Evolutionary conservation across 2,797 vertebrate genomes (phyloP), one percentile per base, ranked within the genome.

Genomic region (Galago senegalensis): DNA sequence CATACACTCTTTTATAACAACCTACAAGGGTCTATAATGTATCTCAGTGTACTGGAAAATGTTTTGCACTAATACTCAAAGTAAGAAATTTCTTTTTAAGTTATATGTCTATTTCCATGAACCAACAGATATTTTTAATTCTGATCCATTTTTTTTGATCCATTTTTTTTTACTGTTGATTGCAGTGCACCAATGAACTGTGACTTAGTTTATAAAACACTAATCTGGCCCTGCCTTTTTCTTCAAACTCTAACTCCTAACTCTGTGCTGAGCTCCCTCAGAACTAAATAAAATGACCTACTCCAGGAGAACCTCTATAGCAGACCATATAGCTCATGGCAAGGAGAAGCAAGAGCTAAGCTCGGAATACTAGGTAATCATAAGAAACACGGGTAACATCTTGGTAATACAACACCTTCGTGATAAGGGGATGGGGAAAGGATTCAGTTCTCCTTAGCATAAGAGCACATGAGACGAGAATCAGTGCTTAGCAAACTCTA

Each of bases 51-150:
- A 79, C 70, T 10, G 63, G 29, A 82, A 83, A 56, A 25, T 65
- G 83, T 80, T 70, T 46, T 34, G 12, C n/a, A 53, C 23, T 21
- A 0, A 7, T 29, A 21, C 23, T 2, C 65, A 18, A 2, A 67
- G 29, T 34, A 85, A 80, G 43, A 87, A 93, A 90, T 63, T 29
- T 29, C n/a, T 79, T 93, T 90, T 89, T n/a, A 92, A 86, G 87
- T 70, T 25, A 72, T 81, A 65, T 40, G 29, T 93, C 34, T 75
- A 80, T 3, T 16, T 84, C 31, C 31, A 67, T 25, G 72, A 75
- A 91, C 40, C 63, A 83, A 18, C 34, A 81, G 25, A 43, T 76
- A 34, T 3, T 49, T 63, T 63, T 12, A 46, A 65, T 79, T 46
- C 79, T 72, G 61, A 84, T 34, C 13, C 53, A 37, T 75, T 49